phyloP scores from a whole-genome alignment of 2,797 vertebrate genomes.

The Coregonus sp. region DNA sequence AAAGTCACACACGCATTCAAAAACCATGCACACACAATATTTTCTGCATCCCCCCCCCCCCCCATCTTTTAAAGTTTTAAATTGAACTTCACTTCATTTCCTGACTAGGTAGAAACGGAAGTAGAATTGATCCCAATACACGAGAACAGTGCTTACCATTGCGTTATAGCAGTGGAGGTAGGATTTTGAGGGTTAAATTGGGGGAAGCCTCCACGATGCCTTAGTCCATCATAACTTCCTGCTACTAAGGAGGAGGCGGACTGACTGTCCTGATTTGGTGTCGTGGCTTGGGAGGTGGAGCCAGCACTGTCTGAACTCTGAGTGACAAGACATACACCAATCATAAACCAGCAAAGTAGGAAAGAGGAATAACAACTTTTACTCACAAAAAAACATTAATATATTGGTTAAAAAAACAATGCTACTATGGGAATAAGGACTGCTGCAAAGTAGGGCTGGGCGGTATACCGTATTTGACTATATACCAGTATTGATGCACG shows the following conservation, averaged over 20 bases:
- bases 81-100: neutral
- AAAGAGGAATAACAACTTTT: neutral
- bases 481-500: too few species aligned
- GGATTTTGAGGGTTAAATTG: conserved; percentile 70
- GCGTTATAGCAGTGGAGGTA: conserved; percentile 71
- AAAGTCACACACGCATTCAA: neutral
- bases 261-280: conserved; percentile 73
- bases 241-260: conserved; percentile 28
- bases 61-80: neutral
- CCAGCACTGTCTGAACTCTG: conserved; percentile 78
- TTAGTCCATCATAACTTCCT: conserved; percentile 77
- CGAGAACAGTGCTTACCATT: conserved; percentile 75
- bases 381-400: neutral
- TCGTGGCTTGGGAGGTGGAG: conserved; percentile 50
- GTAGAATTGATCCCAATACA: neutral
- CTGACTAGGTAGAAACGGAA: neutral
- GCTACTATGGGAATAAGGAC: neutral
- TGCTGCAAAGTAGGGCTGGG: neutral
- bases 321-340: conserved; percentile 16
- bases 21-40: neutral
- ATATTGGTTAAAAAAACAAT: neutral
- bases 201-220: conserved; percentile 77
- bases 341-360: neutral
- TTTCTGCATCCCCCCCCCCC: too few species aligned
- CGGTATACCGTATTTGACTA: too few species aligned